Conservation (phyloP, 2,888 invertebrate genomes). For the Galerucella pusilla region DNA sequence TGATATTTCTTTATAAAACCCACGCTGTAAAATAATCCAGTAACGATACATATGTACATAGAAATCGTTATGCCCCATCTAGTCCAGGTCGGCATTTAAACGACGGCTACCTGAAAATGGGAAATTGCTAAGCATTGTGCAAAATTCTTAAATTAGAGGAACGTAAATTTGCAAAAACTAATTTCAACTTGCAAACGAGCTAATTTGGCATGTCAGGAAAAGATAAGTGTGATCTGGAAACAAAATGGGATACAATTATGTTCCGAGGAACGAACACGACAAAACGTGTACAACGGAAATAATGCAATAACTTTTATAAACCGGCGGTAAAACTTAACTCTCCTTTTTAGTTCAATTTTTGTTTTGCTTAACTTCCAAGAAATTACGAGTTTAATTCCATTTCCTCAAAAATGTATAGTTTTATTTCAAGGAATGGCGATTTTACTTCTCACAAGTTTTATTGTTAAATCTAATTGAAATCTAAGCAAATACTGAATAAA, state of each 20-base stretch:
- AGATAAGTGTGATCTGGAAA: constrained; percentile 37
- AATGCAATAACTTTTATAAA: constrained; percentile 10
- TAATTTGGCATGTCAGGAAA: constrained; percentile 35
- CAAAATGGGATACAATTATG: constrained; percentile 30
- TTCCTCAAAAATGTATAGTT: neutral
- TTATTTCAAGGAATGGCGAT: neutral
- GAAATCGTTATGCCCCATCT: no score
- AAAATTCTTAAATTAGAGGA: constrained; percentile 33
- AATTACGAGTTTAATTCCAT: neutral
- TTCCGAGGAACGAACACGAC: neutral
- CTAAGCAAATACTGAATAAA: no score
- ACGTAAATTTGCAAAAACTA: constrained; percentile 36
- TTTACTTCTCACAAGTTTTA: neutral
- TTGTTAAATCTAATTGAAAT: neutral
- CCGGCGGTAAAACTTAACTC: neutral
- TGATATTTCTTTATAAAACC: no score
- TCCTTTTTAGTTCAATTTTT: neutral
- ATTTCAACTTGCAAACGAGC: constrained; percentile 40
- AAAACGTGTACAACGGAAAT: constrained; percentile 13
- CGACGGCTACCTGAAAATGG: constrained; percentile 19
- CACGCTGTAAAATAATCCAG: no score
- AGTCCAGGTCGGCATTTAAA: constrained; percentile 5
- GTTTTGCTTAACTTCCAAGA: neutral
- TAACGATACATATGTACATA: no score
- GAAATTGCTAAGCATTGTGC: constrained; percentile 30